A percentile compares a stretch with the other conserved stretches of the same genome.
These are phyloP conservation scores for Notarius quadriscutis DNA, from an alignment of 2,113 vertebrate genomes.

Conservation along the genomic window DNA sequence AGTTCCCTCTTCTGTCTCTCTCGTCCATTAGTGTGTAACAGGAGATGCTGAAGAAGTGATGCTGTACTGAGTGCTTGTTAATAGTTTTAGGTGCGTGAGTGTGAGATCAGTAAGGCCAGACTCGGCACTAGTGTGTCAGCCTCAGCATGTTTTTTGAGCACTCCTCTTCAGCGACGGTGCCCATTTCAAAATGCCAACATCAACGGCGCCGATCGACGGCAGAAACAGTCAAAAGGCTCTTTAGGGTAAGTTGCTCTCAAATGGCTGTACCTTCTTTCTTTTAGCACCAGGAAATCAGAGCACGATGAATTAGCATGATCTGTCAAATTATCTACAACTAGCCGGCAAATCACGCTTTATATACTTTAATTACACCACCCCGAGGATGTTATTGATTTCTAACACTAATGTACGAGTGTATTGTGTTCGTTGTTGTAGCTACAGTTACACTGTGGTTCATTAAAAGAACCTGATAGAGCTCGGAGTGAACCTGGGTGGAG, in stretches of 20 bases:
- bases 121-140: neutral
- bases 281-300: neutral
- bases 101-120: slow-evolving; percentile 25
- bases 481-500: neutral
- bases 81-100: slow-evolving; percentile 65
- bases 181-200: slow-evolving; percentile 32
- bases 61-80: slow-evolving; percentile 60
- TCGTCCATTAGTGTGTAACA: slow-evolving; percentile 44
- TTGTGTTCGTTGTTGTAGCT: neutral
- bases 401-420: neutral
- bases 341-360: neutral
- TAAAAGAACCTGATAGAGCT: neutral
- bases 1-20: slow-evolving; percentile 8
- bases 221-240: slow-evolving; percentile 82
- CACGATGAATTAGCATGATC: neutral
- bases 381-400: neutral
- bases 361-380: slow-evolving; percentile 12
- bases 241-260: slow-evolving; percentile 82
- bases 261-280: neutral
- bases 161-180: slow-evolving; percentile 66
- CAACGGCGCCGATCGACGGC: slow-evolving; percentile 75
- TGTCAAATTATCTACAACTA: neutral
- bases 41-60: slow-evolving; percentile 36
- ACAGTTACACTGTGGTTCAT: neutral
- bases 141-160: slow-evolving; percentile 66